Base-by-base conservation (phyloP, 2,113 vertebrate species). In the Loxodonta africana region DNA sequence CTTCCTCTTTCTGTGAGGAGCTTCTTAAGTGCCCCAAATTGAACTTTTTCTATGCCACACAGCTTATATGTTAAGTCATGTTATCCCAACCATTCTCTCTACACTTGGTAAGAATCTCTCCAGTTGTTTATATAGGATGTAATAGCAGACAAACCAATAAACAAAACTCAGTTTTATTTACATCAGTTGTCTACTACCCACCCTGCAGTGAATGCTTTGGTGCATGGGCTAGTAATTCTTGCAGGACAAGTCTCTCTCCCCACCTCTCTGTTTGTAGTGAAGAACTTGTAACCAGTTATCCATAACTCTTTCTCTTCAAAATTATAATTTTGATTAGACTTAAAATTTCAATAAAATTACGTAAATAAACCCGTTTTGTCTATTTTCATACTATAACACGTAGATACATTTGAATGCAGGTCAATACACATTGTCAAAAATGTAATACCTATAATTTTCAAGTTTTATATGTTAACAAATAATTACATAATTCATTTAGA, bases 311-410 rank as follows among this genome's bases (percentile, higher is more conserved):
- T 96, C 25, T 77, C 2, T 88, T 96, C 69, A 71, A n/a, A 71
- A n/a, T n/a, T 33, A 18, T 57, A 57, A 57, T 57, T 57, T 71
- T 12, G n/a, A 71, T 71, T 71, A n/a, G 33, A 14, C 2, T 71
- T n/a, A 18, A 71, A 33, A n/a, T 71, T 71, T 71, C 69, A n/a
- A 92, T 26, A 86, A 87, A 74, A 85, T 92, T 78, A 90, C 82
- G 48, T 90, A 93, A 90, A 81, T 92, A 96, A 97, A 62, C 9
- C 12, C 1, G 48, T 90, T 76, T 92, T 87, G n/a, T 77, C 63
- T 63, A 73, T 63, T 95, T 87, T 60, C 81, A 74, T 8, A 4
- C 2, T 30, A 25, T 83, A 84, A 91, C 25, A 5, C 37, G 51
- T 82, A 57, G 30, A 62, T 62, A 90, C 63, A 60, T 65, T 81